Conservation (phyloP, 2,888 invertebrate genomes). For the Bellardia bayeri region DNA sequence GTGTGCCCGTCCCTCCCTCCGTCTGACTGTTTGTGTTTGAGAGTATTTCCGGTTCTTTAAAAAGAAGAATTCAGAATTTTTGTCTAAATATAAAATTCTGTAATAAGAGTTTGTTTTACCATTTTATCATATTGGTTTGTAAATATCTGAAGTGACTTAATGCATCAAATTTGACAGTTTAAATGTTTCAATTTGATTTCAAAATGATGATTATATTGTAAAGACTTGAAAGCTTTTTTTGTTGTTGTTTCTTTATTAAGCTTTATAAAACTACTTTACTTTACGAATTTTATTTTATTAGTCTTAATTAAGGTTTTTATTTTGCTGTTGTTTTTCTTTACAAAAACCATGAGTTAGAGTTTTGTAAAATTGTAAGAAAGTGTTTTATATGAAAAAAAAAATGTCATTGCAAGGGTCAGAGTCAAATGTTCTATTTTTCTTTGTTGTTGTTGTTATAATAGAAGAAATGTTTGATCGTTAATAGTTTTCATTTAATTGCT, state of each 20-base stretch:
- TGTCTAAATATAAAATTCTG: slow-evolving; percentile 43
- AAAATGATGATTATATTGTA: slow-evolving; percentile 27
- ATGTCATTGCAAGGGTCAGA: slow-evolving; percentile 55
- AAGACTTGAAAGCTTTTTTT: slow-evolving; percentile 9
- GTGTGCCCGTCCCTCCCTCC: neutral
- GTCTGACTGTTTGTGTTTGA: neutral
- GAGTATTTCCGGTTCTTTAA: slow-evolving; percentile 61
- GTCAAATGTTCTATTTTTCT: slow-evolving; percentile 25
- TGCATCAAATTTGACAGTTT: slow-evolving; percentile 69
- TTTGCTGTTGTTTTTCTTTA: neutral
- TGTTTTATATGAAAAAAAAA: slow-evolving; percentile 3
- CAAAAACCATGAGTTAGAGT: slow-evolving; percentile 4
- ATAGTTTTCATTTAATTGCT: neutral
- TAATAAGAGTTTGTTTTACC: slow-evolving; percentile 36
- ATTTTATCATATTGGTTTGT: neutral
- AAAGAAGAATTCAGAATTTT: slow-evolving; percentile 6
- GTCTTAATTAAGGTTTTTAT: neutral
- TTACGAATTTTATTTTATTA: neutral
- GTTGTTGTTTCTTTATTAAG: neutral
- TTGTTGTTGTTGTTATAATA: neutral
- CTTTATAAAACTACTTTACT: slow-evolving; percentile 1
- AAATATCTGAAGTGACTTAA: slow-evolving; percentile 61
- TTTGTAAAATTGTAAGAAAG: slow-evolving; percentile 14
- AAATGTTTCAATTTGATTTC: slow-evolving; percentile 59
- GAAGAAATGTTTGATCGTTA: neutral